Conservation (phyloP, 2,113 vertebrate species). For the Noctilio leporinus region DNA sequence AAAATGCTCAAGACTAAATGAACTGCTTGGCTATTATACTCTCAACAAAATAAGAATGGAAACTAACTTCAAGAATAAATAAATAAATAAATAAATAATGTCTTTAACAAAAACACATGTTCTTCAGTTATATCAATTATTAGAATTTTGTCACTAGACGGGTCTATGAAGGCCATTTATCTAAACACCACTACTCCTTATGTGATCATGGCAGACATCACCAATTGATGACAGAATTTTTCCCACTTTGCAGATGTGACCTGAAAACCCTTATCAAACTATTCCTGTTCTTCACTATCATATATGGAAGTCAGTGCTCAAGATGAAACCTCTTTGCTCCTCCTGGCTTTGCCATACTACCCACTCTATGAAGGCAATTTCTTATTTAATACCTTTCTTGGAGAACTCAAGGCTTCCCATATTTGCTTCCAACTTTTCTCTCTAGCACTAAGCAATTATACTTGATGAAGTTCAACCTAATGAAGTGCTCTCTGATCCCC, state of each 20-base stretch:
- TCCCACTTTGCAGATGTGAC: background rate
- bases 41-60: background rate
- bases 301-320: background rate
- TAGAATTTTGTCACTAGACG: background rate
- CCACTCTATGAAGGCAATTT: background rate
- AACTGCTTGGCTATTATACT: background rate
- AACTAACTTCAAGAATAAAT: background rate
- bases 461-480: background rate
- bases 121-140: background rate
- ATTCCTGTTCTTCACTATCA: background rate
- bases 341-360: background rate
- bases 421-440: background rate
- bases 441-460: background rate
- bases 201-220: background rate
- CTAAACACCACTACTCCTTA: background rate
- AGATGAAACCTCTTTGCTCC: background rate
- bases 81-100: background rate
- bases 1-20: background rate
- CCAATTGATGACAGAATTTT: background rate
- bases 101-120: background rate
- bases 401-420: background rate
- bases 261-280: background rate
- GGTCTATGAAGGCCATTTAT: background rate
- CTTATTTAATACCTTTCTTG: background rate
- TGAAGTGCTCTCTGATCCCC: background rate